phyloP scores from a whole-genome alignment of 2,797 vertebrate genomes.

The Xenopus petersii region DNA sequence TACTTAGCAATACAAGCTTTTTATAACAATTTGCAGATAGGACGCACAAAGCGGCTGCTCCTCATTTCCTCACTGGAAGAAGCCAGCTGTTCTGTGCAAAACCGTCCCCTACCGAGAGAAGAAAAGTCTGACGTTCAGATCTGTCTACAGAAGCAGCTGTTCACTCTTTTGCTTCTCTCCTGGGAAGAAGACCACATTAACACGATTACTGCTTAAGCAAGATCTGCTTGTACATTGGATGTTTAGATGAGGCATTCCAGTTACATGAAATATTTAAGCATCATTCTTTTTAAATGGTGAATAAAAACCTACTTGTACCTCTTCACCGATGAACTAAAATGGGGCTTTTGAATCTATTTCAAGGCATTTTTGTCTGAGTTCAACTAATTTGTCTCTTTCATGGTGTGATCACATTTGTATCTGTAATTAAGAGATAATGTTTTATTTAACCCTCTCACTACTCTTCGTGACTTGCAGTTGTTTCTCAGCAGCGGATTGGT shows the following conservation, averaged over 20 bases:
- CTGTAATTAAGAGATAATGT: slow-evolving; percentile 62
- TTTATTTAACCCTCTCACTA: slow-evolving; percentile 46
- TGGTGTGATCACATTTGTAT: slow-evolving; percentile 56
- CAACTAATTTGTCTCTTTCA: slow-evolving; percentile 43
- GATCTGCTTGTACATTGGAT: slow-evolving; percentile 41
- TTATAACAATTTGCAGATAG: slow-evolving; percentile 57
- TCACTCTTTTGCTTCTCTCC: slow-evolving; percentile 55
- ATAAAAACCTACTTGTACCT: slow-evolving; percentile 9
- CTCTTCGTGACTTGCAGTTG: background rate
- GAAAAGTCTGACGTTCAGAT: slow-evolving; percentile 56
- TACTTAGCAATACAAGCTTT: slow-evolving; percentile 51
- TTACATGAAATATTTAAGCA: slow-evolving; percentile 38
- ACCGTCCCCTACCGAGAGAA: slow-evolving; percentile 54
- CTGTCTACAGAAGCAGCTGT: slow-evolving; percentile 55
- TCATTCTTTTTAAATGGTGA: slow-evolving; percentile 25
- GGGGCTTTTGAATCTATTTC: slow-evolving; percentile 43
- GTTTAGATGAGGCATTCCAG: slow-evolving; percentile 42
- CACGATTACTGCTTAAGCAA: slow-evolving; percentile 49
- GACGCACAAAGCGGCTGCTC: slow-evolving; percentile 52
- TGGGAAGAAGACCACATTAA: slow-evolving; percentile 53
- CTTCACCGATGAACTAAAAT: slow-evolving; percentile 38
- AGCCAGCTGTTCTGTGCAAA: slow-evolving; percentile 58
- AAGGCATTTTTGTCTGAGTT: slow-evolving; percentile 38
- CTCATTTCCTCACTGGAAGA: slow-evolving; percentile 54
- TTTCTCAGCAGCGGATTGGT: slow-evolving; percentile 10